phyloP scores from a whole-genome alignment of 1,140 invertebrate genomes.

The Brachionus calyciflorus region DNA sequence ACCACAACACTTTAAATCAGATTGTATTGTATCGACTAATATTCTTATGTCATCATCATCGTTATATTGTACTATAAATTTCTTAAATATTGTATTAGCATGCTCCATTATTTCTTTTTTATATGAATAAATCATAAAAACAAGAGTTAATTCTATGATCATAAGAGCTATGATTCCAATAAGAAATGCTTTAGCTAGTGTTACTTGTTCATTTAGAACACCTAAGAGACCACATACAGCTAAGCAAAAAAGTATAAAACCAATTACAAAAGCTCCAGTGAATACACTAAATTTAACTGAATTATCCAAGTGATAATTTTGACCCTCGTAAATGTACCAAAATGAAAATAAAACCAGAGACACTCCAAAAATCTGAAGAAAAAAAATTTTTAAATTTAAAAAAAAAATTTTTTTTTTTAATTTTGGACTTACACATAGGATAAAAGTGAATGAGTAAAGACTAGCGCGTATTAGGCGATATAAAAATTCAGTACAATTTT shows the following conservation, averaged over 20 bases:
- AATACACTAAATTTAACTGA: conserved; percentile 30
- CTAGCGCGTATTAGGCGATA: conserved; percentile 9
- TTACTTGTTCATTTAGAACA: conserved; percentile 3
- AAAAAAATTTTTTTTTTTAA: not conserved
- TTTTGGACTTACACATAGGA: conserved; percentile 17
- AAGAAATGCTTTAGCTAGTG: conserved; percentile 15
- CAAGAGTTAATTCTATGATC: not conserved
- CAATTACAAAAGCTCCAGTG: conserved; percentile 7
- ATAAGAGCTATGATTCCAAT: conserved; percentile 9
- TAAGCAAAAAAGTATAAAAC: conserved; percentile 12
- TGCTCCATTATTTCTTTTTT: conserved; percentile 40
- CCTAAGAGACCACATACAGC: conserved; percentile 11
- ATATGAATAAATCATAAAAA: not conserved
- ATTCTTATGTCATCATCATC: conserved; percentile 25
- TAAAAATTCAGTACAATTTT: conserved; percentile 26
- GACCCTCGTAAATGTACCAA: conserved; percentile 40
- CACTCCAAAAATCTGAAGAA: conserved; percentile 33
- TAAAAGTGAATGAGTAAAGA: conserved; percentile 30
- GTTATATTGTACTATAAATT: not conserved
- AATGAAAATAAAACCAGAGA: conserved; percentile 28
- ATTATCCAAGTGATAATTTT: conserved; percentile 39
- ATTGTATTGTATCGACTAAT: conserved; percentile 31
- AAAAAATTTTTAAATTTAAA: not conserved
- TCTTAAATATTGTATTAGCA: conserved; percentile 12
- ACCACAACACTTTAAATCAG: conserved; percentile 30